A percentile compares a stretch with the other conserved stretches of the same genome.
These are phyloP conservation scores for Potorous gilbertii DNA, from an alignment of 2,797 vertebrate genomes.

Conservation along the genomic window DNA sequence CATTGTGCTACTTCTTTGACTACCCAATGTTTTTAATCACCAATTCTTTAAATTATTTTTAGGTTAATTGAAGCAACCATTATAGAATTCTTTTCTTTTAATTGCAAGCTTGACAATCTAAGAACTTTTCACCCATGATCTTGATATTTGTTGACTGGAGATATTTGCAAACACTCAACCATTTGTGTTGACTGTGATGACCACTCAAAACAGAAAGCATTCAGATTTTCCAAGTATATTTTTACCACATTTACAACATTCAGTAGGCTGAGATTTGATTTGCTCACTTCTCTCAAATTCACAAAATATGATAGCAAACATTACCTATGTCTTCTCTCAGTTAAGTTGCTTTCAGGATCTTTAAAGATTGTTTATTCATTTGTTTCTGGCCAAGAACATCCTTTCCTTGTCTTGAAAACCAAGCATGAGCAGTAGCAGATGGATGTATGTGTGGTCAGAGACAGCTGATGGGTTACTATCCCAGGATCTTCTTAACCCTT, in stretches of 20 bases:
- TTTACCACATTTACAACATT: constrained; percentile 81
- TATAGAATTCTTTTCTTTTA: constrained; percentile 49
- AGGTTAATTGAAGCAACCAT: constrained; percentile 53
- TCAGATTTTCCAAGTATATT: constrained; percentile 83
- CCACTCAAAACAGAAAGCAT: constrained; percentile 83
- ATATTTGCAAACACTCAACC: constrained; percentile 71
- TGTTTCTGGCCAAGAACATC: constrained; percentile 75
- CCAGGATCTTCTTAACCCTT: constrained; percentile 81
- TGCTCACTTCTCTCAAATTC: constrained; percentile 81
- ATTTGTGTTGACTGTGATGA: constrained; percentile 79
- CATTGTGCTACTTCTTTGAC: constrained; percentile 7
- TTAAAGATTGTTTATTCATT: constrained; percentile 58
- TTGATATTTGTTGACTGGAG: constrained; percentile 75
- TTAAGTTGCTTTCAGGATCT: constrained; percentile 75
- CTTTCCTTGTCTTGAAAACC: constrained; percentile 72
- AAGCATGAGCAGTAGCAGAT: constrained; percentile 78
- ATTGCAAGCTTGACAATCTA: constrained; percentile 69
- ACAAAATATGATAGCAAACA: constrained; percentile 77
- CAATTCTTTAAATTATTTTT: constrained; percentile 66
- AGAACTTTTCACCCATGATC: constrained; percentile 60
- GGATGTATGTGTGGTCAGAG: constrained; percentile 75
- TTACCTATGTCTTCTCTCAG: constrained; percentile 78
- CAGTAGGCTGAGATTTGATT: constrained; percentile 82
- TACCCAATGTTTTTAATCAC: constrained; percentile 65
- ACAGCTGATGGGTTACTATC: constrained; percentile 75